These are phyloP conservation scores for Deilephila elpenor DNA, from an alignment of 2,888 invertebrate species.

Conservation along the genomic window DNA sequence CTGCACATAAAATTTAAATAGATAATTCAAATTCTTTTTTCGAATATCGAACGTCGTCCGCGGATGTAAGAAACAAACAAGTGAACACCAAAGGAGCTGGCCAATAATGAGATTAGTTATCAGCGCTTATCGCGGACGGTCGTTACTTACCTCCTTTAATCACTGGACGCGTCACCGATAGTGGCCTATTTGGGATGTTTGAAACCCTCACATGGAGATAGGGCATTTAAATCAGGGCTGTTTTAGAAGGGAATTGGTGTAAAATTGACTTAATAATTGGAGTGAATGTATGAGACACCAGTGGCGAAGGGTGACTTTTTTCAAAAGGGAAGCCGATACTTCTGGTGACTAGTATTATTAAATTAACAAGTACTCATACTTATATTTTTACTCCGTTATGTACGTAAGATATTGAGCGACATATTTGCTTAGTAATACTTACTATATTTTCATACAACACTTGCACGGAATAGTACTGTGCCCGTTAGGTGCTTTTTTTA, in stretches of 20 bases:
- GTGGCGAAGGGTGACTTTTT: no score
- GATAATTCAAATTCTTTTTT: conserved; percentile 33
- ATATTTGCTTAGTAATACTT: no score
- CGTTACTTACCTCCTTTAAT: conserved; percentile 80
- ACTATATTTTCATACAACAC: no score
- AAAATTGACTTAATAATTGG: background rate
- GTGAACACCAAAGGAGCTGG: conserved; percentile 64
- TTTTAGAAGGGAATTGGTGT: background rate
- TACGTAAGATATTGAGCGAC: no score
- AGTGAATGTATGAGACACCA: background rate
- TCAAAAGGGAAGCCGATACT: no score
- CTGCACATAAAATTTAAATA: conserved; percentile 31
- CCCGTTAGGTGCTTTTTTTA: no score
- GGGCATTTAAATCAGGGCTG: conserved; percentile 41
- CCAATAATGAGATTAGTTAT: conserved; percentile 78
- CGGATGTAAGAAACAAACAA: conserved; percentile 68
- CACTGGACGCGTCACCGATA: conserved; percentile 77
- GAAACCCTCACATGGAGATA: conserved; percentile 56
- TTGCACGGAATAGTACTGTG: no score
- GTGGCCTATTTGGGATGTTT: conserved; percentile 53
- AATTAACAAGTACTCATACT: no score
- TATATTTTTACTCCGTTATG: no score
- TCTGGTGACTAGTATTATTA: no score
- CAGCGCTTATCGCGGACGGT: conserved; percentile 76
- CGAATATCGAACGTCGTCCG: conserved; percentile 44